Conservation (phyloP, 2,888 invertebrate species). For the Andrena minutula region DNA sequence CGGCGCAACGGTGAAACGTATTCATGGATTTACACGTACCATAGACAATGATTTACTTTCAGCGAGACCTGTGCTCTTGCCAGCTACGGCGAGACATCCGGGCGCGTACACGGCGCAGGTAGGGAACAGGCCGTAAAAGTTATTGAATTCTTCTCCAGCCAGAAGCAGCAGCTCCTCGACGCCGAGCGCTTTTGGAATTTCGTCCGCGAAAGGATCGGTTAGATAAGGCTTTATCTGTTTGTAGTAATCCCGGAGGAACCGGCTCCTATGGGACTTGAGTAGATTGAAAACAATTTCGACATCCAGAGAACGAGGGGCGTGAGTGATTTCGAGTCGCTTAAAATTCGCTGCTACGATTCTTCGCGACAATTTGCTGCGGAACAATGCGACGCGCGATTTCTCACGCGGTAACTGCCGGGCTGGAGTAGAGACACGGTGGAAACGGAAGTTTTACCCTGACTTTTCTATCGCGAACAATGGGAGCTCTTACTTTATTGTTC, state of each 20-base stretch:
- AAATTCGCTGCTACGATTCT: neutral
- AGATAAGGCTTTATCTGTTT: constrained; percentile 1
- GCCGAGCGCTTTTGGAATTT: neutral
- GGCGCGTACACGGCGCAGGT: constrained; percentile 59
- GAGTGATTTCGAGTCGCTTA: neutral
- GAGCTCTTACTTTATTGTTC: constrained; percentile 56
- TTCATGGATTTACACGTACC: constrained; percentile 45
- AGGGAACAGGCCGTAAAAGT: constrained; percentile 38
- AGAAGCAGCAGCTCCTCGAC: constrained; percentile 26
- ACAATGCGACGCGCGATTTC: constrained; percentile 30
- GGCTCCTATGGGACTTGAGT: neutral
- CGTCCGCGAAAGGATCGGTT: neutral
- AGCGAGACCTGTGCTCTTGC: constrained; percentile 35
- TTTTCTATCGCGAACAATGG: constrained; percentile 43
- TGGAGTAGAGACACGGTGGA: constrained; percentile 9
- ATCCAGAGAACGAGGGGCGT: too few relatives aligned
- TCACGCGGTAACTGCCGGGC: constrained; percentile 4
- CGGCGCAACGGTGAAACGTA: neutral
- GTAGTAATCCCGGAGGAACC: constrained; percentile 30
- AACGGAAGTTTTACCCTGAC: constrained; percentile 47
- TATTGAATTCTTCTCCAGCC: constrained; percentile 46
- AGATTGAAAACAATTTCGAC: neutral
- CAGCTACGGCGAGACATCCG: constrained; percentile 47
- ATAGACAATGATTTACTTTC: constrained; percentile 60
- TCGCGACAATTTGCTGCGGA: constrained; percentile 1